These are phyloP conservation scores for Sparidentex hasta DNA, from an alignment of 2,797 vertebrate genomes.

Conservation along the genomic window DNA sequence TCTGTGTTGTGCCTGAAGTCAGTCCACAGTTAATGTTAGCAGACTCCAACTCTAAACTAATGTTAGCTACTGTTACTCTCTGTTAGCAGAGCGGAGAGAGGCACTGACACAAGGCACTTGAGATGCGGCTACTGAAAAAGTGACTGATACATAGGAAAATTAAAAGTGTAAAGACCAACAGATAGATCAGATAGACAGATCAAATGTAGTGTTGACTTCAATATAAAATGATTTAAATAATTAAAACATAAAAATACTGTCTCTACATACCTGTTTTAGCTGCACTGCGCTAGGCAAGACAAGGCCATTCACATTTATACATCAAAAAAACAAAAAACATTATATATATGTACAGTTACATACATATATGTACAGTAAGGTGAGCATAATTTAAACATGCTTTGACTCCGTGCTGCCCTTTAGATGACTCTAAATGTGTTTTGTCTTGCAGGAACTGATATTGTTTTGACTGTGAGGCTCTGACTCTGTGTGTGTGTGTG, in stretches of 20 bases:
- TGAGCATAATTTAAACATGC: neutral
- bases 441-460: neutral
- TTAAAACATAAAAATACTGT: neutral
- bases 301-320: neutral
- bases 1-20: no score
- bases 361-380: neutral
- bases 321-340: neutral
- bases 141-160: no score
- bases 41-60: no score
- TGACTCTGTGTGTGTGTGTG: neutral
- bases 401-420: no score
- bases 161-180: neutral
- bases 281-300: conserved; percentile 12
- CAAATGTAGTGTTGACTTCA: conserved; percentile 6
- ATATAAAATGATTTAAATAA: neutral
- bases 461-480: neutral
- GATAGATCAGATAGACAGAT: no score
- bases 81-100: no score
- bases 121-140: no score
- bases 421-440: neutral
- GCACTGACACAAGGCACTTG: no score
- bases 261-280: neutral
- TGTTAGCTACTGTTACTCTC: no score
- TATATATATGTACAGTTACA: no score
- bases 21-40: no score